These are phyloP conservation scores for Drosophila rellima DNA, from an alignment of 2,888 invertebrate genomes.

Conservation along the genomic window DNA sequence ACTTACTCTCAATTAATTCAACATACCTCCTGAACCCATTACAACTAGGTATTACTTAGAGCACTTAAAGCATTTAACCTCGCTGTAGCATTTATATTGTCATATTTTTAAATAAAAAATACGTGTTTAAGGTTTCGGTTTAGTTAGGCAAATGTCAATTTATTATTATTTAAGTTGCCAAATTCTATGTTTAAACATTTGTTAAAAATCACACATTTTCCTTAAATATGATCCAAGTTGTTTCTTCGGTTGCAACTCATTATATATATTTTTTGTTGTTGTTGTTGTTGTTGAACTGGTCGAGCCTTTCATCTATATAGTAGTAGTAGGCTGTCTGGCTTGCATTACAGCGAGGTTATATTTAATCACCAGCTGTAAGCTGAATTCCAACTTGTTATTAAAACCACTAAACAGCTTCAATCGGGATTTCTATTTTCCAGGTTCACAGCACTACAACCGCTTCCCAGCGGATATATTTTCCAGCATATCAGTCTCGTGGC, in stretches of 20 bases:
- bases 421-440: constrained; percentile 17
- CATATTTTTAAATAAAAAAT: neutral
- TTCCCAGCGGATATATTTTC: constrained; percentile 6
- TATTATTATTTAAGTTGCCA: neutral
- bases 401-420: constrained; percentile 35
- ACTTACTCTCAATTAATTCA: neutral
- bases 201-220: constrained; percentile 1
- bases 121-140: neutral
- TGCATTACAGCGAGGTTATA: constrained; percentile 36
- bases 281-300: constrained; percentile 26
- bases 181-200: neutral
- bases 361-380: constrained; percentile 36
- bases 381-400: constrained; percentile 45
- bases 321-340: constrained; percentile 7
- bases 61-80: neutral
- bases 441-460: constrained; percentile 2
- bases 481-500: constrained; percentile 40
- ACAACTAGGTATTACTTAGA: neutral
- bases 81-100: constrained; percentile 5
- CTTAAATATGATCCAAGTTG: constrained; percentile 9
- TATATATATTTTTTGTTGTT: neutral
- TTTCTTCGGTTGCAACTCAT: constrained; percentile 3
- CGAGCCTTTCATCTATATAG: constrained; percentile 26
- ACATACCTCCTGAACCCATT: neutral
- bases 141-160: neutral